Evolutionary conservation across 2,888 invertebrate genomes (phyloP), one percentile per base, ranked within the genome.

Genomic region (Fragum sueziense): DNA sequence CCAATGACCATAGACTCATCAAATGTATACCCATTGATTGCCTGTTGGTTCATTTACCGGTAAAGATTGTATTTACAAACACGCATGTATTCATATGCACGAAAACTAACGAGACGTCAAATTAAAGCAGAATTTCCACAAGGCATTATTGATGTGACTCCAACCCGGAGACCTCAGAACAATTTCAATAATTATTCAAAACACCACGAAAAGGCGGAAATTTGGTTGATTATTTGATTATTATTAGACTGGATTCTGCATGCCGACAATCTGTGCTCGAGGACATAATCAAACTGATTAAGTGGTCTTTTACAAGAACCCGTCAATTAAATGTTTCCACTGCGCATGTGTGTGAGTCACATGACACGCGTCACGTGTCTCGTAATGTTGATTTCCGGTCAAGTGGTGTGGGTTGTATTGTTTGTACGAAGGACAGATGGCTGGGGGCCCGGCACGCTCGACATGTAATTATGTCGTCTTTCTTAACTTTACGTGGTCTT

Each of bases 271-370:
- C 67, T 73, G 34, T 29, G 74, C 62, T 70, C 70, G 25, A 33
- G 70, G 79, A 61, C 70, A 70, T 70, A 20, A 37, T 65, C 57
- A 79, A 72, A 65, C 69, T 79, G 67, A 79, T 79, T 79, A 75
- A 75, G 62, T 75, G 72, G 75, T 71, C 73, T 75, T 79, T 69
- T 59, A n/a, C 17, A 52, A 41, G 73, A 73, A 71, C 71, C 73
- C 52, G 73, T 73, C 73, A 73, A 65, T 73, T 65, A 73, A 73
- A 67, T 67, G 9, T 65, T 73, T 65, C 65, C 54, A 72, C 59
- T 61, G 61, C 47, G 67, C 51, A 61, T 61, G 27, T 54, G 67
- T 20, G 34, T 75, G 79, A 75, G 75, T 79, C 79, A 79, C 72
- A 67, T 75, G 69, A 57, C 71, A n/a, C 20, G 59, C 37, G 72